Conservation (phyloP, 2,113 vertebrate genomes). For the Aleadryas rufinucha region DNA sequence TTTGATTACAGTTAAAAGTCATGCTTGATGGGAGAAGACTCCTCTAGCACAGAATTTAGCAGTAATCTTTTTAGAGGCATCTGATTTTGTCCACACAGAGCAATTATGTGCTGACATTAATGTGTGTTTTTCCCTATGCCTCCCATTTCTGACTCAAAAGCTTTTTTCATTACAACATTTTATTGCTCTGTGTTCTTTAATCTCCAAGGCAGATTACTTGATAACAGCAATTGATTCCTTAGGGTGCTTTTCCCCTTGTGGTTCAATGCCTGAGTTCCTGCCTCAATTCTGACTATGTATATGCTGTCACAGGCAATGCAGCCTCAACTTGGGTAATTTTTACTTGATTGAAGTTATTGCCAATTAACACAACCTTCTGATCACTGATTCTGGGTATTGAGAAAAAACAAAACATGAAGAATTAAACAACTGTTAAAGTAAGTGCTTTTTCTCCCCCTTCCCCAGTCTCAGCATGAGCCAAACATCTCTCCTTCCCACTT, state of each 20-base stretch:
- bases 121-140: constrained; percentile 15
- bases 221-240: constrained; percentile 35
- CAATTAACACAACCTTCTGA: background rate
- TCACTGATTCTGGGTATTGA: background rate
- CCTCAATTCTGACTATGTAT: background rate
- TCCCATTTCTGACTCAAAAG: constrained; percentile 26
- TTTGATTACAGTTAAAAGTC: background rate
- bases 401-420: background rate
- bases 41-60: background rate
- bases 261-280: background rate
- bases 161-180: constrained; percentile 2
- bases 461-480: background rate
- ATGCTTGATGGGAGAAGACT: background rate
- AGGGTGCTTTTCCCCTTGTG: constrained; percentile 11
- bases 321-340: background rate
- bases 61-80: background rate
- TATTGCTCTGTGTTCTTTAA: constrained; percentile 33
- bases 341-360: background rate
- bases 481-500: background rate
- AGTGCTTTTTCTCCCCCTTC: background rate
- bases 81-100: constrained; percentile 8
- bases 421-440: background rate
- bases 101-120: constrained; percentile 16
- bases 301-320: background rate
- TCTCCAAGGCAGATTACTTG: constrained; percentile 40